Base-by-base conservation (phyloP, 2,797 vertebrate genomes). In the Sebastes glaucus region DNA sequence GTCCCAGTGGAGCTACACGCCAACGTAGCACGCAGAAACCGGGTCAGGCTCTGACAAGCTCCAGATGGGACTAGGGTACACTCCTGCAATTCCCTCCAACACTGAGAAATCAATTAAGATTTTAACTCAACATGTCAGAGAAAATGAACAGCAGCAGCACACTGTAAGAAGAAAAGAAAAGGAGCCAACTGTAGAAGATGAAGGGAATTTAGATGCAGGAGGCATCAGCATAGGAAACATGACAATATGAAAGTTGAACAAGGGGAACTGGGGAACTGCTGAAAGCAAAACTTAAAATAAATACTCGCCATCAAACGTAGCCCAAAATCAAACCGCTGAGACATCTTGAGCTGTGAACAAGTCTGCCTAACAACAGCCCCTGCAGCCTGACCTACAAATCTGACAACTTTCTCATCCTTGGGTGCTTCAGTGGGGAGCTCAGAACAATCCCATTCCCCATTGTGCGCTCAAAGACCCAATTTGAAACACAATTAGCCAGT, bases 311-410 rank as follows among this genome's bases (percentile, higher is more conserved):
- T 77, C 9, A 67, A 71, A 77, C 23, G 23, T 71, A 57, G 20
- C 49, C 67, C 53, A 60, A 25, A 72, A 89, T 87, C 61, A 92
- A 91, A 83, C 74, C 74, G 71, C 72, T 49, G 35, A 70, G 78
- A 88, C 79, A 89, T 85, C 67, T 82, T 64, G 66, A 83, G 87
- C 85, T 86, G 80, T 55, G 87, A 92, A 81, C 67, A 72, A 92
- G 75, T 96, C 95, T 96, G 94, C 95, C 95, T 94, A 87, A 95
- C 95, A 93, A 96, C 95, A 95, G 93, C 91, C 93, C 91, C 91
- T 92, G 85, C 91, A 94, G 93, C 88, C 89, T 96, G 95, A 96
- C 96, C 95, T 96, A 96, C 94, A 96, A 96, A 96, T 96, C 92
- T 94, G 93, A 95, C 94, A 94, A 95, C 91, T 94, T 94, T 93